Conservation (phyloP, 2,113 vertebrate genomes). For the Trichomycterus rosablanca region DNA sequence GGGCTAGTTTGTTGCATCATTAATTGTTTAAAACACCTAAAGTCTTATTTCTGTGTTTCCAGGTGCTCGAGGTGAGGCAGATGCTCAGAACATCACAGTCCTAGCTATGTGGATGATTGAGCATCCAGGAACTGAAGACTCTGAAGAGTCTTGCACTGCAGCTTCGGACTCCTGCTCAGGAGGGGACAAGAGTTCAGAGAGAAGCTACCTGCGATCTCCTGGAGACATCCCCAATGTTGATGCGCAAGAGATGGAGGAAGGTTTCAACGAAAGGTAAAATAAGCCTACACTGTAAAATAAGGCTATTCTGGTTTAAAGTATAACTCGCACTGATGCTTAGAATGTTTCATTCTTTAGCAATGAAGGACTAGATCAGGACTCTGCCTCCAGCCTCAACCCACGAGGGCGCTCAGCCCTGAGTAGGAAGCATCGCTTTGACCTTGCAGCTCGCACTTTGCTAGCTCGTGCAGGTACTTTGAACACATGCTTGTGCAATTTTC, state of each 20-base stretch:
- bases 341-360: slow-evolving; percentile 63
- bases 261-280: slow-evolving; percentile 85
- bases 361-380: slow-evolving; percentile 87
- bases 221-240: slow-evolving; percentile 86
- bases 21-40: too few species aligned
- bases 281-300: too few species aligned
- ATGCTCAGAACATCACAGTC: slow-evolving; percentile 95
- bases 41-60: not conserved
- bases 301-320: too few species aligned
- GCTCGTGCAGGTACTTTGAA: slow-evolving; percentile 84
- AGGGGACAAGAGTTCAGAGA: slow-evolving; percentile 78
- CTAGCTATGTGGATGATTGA: slow-evolving; percentile 99
- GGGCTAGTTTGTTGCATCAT: too few species aligned
- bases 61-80: slow-evolving; percentile 92
- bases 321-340: not conserved
- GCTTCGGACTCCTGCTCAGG: slow-evolving; percentile 65
- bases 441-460: slow-evolving; percentile 87
- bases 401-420: slow-evolving; percentile 79
- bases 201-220: slow-evolving; percentile 78
- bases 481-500: too few species aligned
- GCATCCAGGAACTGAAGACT: slow-evolving; percentile 84
- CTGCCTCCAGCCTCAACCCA: slow-evolving; percentile 68
- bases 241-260: slow-evolving; percentile 85
- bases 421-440: slow-evolving; percentile 90
- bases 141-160: slow-evolving; percentile 73